Base-by-base conservation (phyloP, 2,888 invertebrate species). In the Ephialtes manifestator region DNA sequence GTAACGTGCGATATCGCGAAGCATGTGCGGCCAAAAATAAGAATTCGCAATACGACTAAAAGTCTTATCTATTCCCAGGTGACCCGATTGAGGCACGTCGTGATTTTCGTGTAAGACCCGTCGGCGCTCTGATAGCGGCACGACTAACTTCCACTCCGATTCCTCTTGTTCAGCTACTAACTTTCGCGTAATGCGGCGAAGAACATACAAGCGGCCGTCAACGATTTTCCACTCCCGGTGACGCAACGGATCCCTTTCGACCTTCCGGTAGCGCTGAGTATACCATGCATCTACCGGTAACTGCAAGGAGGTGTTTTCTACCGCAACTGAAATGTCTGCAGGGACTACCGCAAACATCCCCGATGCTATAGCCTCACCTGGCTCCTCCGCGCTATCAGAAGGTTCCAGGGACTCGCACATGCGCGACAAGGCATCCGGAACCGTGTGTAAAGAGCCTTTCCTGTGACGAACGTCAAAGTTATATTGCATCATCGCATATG, bases 21-120 rank as follows among this genome's bases (percentile, higher is more conserved):
- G 18, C 82, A 88, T 70, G 0, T 76, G 67, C 0, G 88, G 89
- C 89, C 90, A 90, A 46, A 83, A 89, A 48, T 88, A 89, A 1
- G n/a, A 5, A 0, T 5, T 15, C 1, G 55, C 46, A 1, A 86
- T 53, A 8, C 86, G 46, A 0, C 28, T 15, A 2, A 75, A 75
- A 0, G 88, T 89, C 48, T 88, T 88, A 8, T 71, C 65, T 1
- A 87, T 74, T 0, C 90, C 90, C 8, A 86, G 63, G 46, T 90
- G 90, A 0, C 86, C 89, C 0, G 80, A 63, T 80, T 11, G 87
- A 79, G 60, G 85, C 39, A 71, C 81, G 39, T 67, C 53, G 18
- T 81, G 88, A 55, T 53, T 53, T 70, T 86, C 86, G 0, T 18
- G 48, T 4, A 81, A 39, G 0, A 87, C 24, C 24, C 24, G 1